Evolutionary conservation across 2,113 vertebrate genomes (phyloP), one percentile per base, ranked within the genome.

Genomic region (Dasyurus viverrinus): DNA sequence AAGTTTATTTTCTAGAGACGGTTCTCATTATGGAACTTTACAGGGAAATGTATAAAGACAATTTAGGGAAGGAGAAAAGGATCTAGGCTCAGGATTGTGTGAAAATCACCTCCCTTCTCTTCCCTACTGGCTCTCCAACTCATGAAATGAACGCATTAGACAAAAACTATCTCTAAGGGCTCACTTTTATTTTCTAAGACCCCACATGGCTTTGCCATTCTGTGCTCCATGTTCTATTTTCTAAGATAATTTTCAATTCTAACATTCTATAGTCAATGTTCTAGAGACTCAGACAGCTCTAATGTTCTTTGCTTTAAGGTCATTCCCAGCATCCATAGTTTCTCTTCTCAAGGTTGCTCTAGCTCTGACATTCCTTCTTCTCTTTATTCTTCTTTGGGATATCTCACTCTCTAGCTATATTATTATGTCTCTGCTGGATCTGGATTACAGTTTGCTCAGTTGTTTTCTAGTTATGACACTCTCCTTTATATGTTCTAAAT

Each of bases 1-100:
- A 36, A 95, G 94, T 89, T 47, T 24, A 90, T 55, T 96, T 48
- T 57, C 90, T 90, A 48, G 25, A 94, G 54, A 55, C 54, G 19
- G 0, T 92, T 68, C 94, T 36, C 68, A 68, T 89, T 89, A 57
- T 90, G 94, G n/a, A n/a, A n/a, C n/a, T n/a, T n/a, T 60, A 42
- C 23, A 97, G 19, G 68, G 16, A 76, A 76, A 76, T 76, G 68
- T 14, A 19, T 16, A n/a, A n/a, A 76, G 6, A 76, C 36, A 26
- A 10, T 2, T 50, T 90, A 12, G 42, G 47, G 89, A 48, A 90
- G 89, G 4, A 90, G 47, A 90, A 8, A 7, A 24, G 0, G 47
- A 8, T 0, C 36, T 7, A 0, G 68, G 0, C 36, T 76, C 14
- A 22, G 23, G 30, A n/a, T 22, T n/a, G 16, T 68, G 12, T n/a